Percentiles rank a stretch among this genome's conserved stretches.
Conservation (phyloP, 2,888 invertebrate species). For the Synanthedon andrenaeformis region DNA sequence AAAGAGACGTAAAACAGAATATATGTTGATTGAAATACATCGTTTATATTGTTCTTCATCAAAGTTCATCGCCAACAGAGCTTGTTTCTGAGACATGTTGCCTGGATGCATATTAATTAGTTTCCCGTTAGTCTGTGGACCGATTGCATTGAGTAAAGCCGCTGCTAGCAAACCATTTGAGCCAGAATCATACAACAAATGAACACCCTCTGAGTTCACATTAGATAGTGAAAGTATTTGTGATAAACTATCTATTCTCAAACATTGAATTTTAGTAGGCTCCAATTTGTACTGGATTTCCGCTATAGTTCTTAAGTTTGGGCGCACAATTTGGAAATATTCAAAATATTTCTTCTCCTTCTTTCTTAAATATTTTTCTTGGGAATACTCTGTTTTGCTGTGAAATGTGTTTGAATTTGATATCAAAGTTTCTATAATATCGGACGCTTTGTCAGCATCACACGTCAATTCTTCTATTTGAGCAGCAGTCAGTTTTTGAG, state of each 20-base stretch:
- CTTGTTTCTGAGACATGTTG: conserved; percentile 82
- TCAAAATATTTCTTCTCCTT: conserved; percentile 95
- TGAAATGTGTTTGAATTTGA: conserved; percentile 92
- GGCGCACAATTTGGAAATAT: conserved; percentile 81
- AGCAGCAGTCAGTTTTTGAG: conserved; percentile 85
- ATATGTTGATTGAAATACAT: conserved; percentile 81
- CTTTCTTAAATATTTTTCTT: conserved; percentile 94
- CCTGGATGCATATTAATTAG: conserved; percentile 85
- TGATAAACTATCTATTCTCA: conserved; percentile 89
- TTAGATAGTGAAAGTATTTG: conserved; percentile 88
- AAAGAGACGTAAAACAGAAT: conserved; percentile 77
- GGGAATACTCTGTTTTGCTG: conserved; percentile 90
- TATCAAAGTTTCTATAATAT: conserved; percentile 88
- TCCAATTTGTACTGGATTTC: conserved; percentile 88
- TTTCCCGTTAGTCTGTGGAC: conserved; percentile 72
- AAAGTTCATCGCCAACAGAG: conserved; percentile 85
- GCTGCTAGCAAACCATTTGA: conserved; percentile 88
- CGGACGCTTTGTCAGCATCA: conserved; percentile 80
- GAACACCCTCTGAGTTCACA: conserved; percentile 80
- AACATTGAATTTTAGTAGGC: conserved; percentile 78
- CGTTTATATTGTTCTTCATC: conserved; percentile 75
- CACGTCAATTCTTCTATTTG: conserved; percentile 85
- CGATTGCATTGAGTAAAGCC: conserved; percentile 83
- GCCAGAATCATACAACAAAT: conserved; percentile 89
- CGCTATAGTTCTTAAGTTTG: conserved; percentile 83